Percentiles rank a stretch among this genome's conserved stretches.
Evolutionary conservation across 1,140 invertebrate species (phyloP).

Genomic region (Mya arenaria): DNA sequence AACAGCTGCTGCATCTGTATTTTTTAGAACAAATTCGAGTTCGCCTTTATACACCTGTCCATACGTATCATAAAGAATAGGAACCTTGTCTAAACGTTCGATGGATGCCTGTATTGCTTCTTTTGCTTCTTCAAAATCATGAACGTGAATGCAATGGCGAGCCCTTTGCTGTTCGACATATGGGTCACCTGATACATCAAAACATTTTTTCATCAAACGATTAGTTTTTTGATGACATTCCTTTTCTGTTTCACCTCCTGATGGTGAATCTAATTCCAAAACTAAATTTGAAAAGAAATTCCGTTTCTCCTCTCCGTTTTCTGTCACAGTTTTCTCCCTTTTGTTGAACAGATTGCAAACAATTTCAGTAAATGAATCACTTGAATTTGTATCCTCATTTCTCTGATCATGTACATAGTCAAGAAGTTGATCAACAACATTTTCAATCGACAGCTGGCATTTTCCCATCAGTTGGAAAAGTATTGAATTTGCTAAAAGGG

Average conservation of each 20-base stretch:
- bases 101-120: slow-evolving; percentile 7
- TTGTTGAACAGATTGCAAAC: no score
- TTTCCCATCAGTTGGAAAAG: not conserved
- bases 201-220: slow-evolving; percentile 16
- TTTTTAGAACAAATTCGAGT: not conserved
- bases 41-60: slow-evolving; percentile 29
- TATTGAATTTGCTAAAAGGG: not conserved
- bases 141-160: slow-evolving; percentile 1
- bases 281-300: not conserved
- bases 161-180: slow-evolving; percentile 34
- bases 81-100: not conserved
- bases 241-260: not conserved
- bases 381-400: not conserved
- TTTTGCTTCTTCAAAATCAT: slow-evolving; percentile 9
- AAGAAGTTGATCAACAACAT: not conserved
- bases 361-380: no score
- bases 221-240: not conserved
- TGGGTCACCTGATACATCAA: slow-evolving; percentile 25
- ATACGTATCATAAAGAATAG: slow-evolving; percentile 26
- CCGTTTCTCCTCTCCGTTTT: not conserved
- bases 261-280: not conserved
- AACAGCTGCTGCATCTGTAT: not conserved
- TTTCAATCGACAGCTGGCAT: not conserved
- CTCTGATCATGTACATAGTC: no score
- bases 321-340: not conserved